A percentile compares a stretch with the other conserved stretches of the same genome.
Conservation (phyloP, 2,888 invertebrate species). For the Mesorhabditis sp. region DNA sequence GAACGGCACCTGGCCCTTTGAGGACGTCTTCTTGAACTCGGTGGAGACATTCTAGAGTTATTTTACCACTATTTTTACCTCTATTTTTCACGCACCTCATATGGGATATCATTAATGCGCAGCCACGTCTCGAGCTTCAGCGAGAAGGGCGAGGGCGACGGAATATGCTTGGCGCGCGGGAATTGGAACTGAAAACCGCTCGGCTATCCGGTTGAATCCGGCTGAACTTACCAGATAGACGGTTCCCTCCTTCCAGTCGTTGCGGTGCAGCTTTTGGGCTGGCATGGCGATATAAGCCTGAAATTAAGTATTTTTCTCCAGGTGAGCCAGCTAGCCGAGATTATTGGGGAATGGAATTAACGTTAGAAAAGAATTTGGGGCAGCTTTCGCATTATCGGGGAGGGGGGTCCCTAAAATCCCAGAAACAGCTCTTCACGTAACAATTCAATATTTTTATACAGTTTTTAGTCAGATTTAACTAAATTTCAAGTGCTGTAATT, state of each 20-base stretch:
- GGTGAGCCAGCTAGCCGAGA: too few relatives aligned
- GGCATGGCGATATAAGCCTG: slow-evolving; percentile 20
- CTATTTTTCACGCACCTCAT: slow-evolving; percentile 70
- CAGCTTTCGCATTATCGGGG: too few relatives aligned
- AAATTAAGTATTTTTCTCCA: too few relatives aligned
- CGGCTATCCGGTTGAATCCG: not conserved
- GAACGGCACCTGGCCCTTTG: slow-evolving; percentile 72
- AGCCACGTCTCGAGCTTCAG: slow-evolving; percentile 94
- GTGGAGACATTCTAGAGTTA: slow-evolving; percentile 48
- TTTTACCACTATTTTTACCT: not conserved
- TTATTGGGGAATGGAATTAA: too few relatives aligned
- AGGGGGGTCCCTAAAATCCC: too few relatives aligned
- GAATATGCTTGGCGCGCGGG: slow-evolving; percentile 81
- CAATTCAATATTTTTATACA: too few relatives aligned
- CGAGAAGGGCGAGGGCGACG: slow-evolving; percentile 85
- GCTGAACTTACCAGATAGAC: slow-evolving; percentile 76
- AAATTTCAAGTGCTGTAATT: too few relatives aligned
- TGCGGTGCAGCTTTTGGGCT: slow-evolving; percentile 34
- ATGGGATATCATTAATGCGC: slow-evolving; percentile 82
- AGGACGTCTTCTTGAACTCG: slow-evolving; percentile 43
- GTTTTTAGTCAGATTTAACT: too few relatives aligned
- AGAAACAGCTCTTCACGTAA: too few relatives aligned
- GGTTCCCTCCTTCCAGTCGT: slow-evolving; percentile 66
- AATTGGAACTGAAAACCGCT: slow-evolving; percentile 68
- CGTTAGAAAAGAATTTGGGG: too few relatives aligned